phyloP scores from a whole-genome alignment of 1,140 invertebrate genomes.

The Cydia amplana region DNA sequence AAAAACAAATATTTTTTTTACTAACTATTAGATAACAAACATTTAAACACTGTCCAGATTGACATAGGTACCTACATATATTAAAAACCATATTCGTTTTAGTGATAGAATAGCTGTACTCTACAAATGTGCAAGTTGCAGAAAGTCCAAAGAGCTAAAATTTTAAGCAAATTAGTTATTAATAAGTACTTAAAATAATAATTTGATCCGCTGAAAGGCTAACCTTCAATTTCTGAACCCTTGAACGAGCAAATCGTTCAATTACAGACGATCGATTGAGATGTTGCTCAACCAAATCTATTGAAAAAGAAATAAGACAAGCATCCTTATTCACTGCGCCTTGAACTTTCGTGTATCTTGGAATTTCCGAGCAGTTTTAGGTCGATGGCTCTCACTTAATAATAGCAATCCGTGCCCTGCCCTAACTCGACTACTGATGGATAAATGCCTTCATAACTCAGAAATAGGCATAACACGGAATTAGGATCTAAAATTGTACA shows the following conservation, averaged over 20 bases:
- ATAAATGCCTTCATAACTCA: conserved; percentile 2
- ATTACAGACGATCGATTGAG: not conserved
- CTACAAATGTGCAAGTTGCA: too few species aligned
- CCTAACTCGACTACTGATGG: conserved; percentile 12
- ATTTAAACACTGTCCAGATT: too few species aligned
- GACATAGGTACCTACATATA: too few species aligned
- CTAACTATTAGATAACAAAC: too few species aligned
- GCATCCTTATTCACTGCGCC: conserved; percentile 42
- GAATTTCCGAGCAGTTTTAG: conserved; percentile 35
- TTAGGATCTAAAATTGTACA: not conserved
- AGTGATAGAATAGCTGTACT: too few species aligned
- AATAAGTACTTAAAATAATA: not conserved
- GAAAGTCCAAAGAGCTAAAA: too few species aligned
- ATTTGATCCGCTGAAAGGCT: not conserved
- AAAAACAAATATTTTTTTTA: too few species aligned
- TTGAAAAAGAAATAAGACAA: conserved; percentile 46
- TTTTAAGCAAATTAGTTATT: too few species aligned
- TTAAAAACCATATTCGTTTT: too few species aligned
- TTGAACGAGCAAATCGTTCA: conserved; percentile 1
- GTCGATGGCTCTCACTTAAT: conserved; percentile 28
- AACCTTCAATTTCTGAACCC: not conserved
- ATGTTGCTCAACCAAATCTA: conserved; percentile 30
- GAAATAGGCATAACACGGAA: not conserved
- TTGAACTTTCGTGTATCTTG: conserved; percentile 54
- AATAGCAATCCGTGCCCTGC: conserved; percentile 31